Evolutionary conservation across 2,888 invertebrate species (phyloP), one percentile per base, ranked within the genome.

Genomic region (Apamea epomidion): DNA sequence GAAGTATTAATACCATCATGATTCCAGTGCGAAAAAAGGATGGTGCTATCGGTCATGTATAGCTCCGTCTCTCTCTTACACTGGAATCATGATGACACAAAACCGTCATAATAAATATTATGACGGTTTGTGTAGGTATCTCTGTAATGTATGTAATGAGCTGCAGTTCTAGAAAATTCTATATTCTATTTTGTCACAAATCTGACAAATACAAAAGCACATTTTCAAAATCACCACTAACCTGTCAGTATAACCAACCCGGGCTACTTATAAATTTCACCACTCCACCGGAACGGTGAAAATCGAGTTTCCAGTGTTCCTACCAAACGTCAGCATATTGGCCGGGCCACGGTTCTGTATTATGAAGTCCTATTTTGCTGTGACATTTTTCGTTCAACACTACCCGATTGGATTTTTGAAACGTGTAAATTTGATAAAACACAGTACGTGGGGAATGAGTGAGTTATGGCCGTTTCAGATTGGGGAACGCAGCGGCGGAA

Each of bases 371-470:
- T 95, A 95, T 96, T 96, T 95, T 95, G 92, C 94, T 92, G 93
- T 95, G 96, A 96, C 96, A 95, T 95, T 96, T 96, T 94, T 94
- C 96, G 95, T 95, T 95, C 95, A 93, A 94, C 93, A 92, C 93
- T 93, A 91, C 92, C 88, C 93, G 95, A 96, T 96, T 96, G 96
- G 94, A 96, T 96, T 96, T 96, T 95, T 93, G 94, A 95, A 96
- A 95, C 95, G 96, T 96, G 96, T 96, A 96, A 96, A 96, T 95
- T 95, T 94, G 94, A 96, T 96, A 95, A 94, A 95, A 94, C 93
- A 92, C 90, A 88, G 92, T 90, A 90, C 89, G 91, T 88, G 89
- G 91, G 89, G 90, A 91, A 90, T 90, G 93, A 92, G 90, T 92
- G 91, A 92, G 91, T 92, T 92, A 90, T 88, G 88, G 87, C 82